Evolutionary conservation across 2,888 invertebrate genomes (phyloP).

Genomic region (Helobdella robusta): DNA sequence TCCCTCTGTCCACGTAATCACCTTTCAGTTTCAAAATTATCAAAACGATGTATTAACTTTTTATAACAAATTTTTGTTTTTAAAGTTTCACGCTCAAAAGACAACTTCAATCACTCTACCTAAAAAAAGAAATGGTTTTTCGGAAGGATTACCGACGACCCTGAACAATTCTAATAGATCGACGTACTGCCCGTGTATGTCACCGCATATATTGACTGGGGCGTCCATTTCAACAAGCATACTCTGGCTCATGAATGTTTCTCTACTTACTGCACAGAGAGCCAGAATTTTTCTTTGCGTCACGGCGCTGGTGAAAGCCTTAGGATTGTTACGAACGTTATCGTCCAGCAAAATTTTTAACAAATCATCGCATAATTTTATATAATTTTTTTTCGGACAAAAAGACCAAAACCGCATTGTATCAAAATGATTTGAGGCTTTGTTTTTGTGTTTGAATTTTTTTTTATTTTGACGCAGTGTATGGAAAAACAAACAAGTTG

Average conservation of each 20-base stretch:
- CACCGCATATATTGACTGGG: slow-evolving; percentile 54
- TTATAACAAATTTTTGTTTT: not conserved
- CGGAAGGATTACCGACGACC: slow-evolving; percentile 51
- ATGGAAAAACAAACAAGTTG: too few relatives aligned
- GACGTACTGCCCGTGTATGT: slow-evolving; percentile 54
- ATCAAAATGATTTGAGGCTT: too few relatives aligned
- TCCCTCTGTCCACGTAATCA: slow-evolving; percentile 55
- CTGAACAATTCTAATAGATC: slow-evolving; percentile 47
- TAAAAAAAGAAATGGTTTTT: slow-evolving; percentile 54
- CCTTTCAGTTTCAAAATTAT: too few relatives aligned
- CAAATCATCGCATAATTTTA: too few relatives aligned
- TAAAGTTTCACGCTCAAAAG: not conserved
- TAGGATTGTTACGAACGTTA: too few relatives aligned
- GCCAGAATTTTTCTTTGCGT: slow-evolving; percentile 10
- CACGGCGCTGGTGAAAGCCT: too few relatives aligned
- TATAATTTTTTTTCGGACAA: too few relatives aligned
- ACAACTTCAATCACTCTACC: not conserved
- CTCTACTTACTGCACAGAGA: slow-evolving; percentile 49
- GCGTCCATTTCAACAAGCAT: slow-evolving; percentile 53
- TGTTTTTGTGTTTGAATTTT: too few relatives aligned
- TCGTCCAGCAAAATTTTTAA: too few relatives aligned
- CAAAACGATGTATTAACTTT: not conserved
- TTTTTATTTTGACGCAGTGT: too few relatives aligned
- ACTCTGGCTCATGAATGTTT: slow-evolving; percentile 52
- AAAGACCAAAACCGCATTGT: too few relatives aligned